Evolutionary conservation across 2,888 invertebrate species (phyloP).

Genomic region (Ennomos quercinarius): DNA sequence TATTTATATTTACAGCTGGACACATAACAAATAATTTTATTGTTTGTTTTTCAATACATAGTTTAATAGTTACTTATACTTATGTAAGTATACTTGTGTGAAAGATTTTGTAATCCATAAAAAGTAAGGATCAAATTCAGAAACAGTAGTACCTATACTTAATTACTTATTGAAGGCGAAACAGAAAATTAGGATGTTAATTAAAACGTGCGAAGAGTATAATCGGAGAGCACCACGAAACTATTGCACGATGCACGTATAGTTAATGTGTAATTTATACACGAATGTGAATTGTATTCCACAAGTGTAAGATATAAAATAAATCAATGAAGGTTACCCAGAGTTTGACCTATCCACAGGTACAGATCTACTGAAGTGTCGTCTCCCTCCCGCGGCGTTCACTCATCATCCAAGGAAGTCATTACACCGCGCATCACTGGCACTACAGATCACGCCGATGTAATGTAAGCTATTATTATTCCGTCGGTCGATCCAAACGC

Average conservation of each 20-base stretch:
- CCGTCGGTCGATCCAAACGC: constrained; percentile 11
- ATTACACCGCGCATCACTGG: constrained; percentile 2
- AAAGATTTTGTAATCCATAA: background rate
- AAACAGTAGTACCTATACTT: background rate
- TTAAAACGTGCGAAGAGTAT: constrained; percentile 5
- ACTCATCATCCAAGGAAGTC: constrained; percentile 1
- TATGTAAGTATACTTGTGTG: no score
- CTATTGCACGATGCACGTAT: background rate
- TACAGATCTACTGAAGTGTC: no score
- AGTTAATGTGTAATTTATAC: constrained; percentile 2
- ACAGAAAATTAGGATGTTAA: constrained; percentile 2
- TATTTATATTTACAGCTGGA: no score
- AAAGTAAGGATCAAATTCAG: background rate
- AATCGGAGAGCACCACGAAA: background rate
- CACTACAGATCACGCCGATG: constrained; percentile 4
- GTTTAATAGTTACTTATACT: no score
- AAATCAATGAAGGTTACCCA: no score
- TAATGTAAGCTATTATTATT: constrained; percentile 15
- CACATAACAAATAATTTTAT: no score
- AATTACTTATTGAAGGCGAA: constrained; percentile 1
- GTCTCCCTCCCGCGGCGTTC: no score
- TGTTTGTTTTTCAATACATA: no score
- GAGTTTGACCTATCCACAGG: no score
- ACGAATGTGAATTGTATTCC: background rate
- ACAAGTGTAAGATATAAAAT: background rate